Percentiles rank a stretch among this genome's conserved stretches.
These are phyloP conservation scores for Melanotaenia maccullochi DNA, from an alignment of 2,797 vertebrate species.

Conservation along the genomic window DNA sequence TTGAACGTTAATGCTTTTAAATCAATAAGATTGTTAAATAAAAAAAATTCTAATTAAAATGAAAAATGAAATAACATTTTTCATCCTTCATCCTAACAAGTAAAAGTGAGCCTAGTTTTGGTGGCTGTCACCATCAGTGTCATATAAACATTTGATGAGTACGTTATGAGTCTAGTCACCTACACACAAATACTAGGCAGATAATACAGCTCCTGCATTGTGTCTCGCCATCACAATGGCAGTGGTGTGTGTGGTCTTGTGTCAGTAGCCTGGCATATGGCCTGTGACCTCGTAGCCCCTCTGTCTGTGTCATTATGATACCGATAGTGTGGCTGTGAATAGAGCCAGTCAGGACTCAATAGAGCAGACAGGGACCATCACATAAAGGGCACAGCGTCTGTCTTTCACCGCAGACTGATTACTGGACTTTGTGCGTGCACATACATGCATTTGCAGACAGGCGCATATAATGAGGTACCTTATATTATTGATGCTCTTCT, in stretches of 20 bases:
- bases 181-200: slow-evolving; percentile 62
- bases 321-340: slow-evolving; percentile 72
- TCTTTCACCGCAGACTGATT: slow-evolving; percentile 77
- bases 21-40: slow-evolving; percentile 3
- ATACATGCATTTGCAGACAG: slow-evolving; percentile 62
- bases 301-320: slow-evolving; percentile 78
- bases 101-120: slow-evolving; percentile 32
- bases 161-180: slow-evolving; percentile 54
- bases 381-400: slow-evolving; percentile 74
- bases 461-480: slow-evolving; percentile 75
- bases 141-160: slow-evolving; percentile 66
- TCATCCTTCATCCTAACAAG: not conserved
- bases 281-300: slow-evolving; percentile 76
- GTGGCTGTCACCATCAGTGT: slow-evolving; percentile 36
- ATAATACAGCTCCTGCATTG: slow-evolving; percentile 70
- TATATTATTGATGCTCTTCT: slow-evolving; percentile 86
- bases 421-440: slow-evolving; percentile 53
- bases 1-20: slow-evolving; percentile 10
- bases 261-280: slow-evolving; percentile 77
- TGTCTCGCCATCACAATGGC: slow-evolving; percentile 71
- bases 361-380: slow-evolving; percentile 54
- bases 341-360: slow-evolving; percentile 71
- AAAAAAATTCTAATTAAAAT: slow-evolving; percentile 3
- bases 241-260: slow-evolving; percentile 60
- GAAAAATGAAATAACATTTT: not conserved